Base-by-base conservation (phyloP, 2,113 vertebrate genomes). In the Crotalus viridis region DNA sequence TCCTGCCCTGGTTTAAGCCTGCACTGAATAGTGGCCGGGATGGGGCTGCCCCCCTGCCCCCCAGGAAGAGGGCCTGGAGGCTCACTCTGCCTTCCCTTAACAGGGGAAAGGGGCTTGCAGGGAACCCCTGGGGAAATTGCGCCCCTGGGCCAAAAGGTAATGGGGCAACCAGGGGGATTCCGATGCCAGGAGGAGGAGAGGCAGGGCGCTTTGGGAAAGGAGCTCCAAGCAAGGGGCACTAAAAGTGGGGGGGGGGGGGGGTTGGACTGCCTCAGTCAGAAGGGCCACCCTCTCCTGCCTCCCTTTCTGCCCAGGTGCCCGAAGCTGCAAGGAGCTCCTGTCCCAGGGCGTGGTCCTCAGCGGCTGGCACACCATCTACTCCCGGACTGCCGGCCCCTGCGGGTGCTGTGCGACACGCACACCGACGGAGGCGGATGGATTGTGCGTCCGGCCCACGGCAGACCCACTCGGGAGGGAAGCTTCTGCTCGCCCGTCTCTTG, bases 351-450 rank as follows among this genome's bases (percentile, higher is more conserved):
- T 57, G 0, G 0, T 55, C 4, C 89, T 94, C n/a, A 91, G 88
- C 4, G 93, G 69, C 88, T 94, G 95, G 94, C 90, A 94, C 89
- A 90, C 94, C 24, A 46, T 90, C 52, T 90, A 91, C 88, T 85
- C 91, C 17, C 4, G 4, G 15, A 59, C 85, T 52, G 81, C 4
- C 2, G 0, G 0, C 0, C 88, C 0, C 3, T 86, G 69, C 51
- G 22, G 0, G 88, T 96, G 51, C 39, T 94, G 61, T 94, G 90
- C 1, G n/a, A 94, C 89, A 88, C 90, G 93, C 81, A 93, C 21
- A 69, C 55, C 0, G 91, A 95, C 0, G 85, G 93, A 26, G 94
- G 95, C 0, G 12, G 91, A 48, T 93, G 93, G 95, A 81, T 56
- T 9, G 92, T 94, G 54, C 90, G 91, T 88, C 7, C 3, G 1